These are phyloP conservation scores for Eleutherodactylus coqui DNA, from an alignment of 2,797 vertebrate species.

Conservation along the genomic window DNA sequence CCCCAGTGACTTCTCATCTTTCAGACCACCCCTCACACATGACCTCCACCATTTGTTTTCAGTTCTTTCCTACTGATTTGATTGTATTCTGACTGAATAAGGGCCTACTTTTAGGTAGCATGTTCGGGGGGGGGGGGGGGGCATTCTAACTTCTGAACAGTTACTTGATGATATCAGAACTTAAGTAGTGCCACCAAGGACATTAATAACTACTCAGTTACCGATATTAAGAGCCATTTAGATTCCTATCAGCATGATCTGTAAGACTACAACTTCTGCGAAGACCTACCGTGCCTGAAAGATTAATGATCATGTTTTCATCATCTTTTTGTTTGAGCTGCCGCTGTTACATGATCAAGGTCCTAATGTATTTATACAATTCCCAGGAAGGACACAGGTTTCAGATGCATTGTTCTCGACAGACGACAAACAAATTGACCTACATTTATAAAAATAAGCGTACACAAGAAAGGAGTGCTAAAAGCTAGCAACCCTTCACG, in stretches of 20 bases:
- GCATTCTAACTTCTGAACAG: background rate
- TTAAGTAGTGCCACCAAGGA: background rate
- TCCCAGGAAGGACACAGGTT: conserved; percentile 36
- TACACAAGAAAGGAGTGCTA: conserved; percentile 31
- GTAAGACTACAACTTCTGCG: background rate
- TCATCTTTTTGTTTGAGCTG: background rate
- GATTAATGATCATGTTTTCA: background rate
- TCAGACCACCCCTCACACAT: background rate
- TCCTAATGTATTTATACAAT: conserved; percentile 31
- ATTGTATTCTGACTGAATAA: background rate
- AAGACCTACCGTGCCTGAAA: background rate
- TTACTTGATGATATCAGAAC: background rate
- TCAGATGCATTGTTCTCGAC: conserved; percentile 26
- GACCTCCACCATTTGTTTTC: background rate
- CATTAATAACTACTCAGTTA: background rate
- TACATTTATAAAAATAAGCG: conserved; percentile 46
- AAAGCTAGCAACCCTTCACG: conserved; percentile 39
- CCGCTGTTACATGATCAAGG: background rate
- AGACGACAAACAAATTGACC: conserved; percentile 48
- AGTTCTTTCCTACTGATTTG: background rate
- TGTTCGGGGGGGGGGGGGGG: too few species aligned
- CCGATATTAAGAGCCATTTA: conserved; percentile 14
- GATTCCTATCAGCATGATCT: background rate
- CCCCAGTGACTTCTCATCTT: background rate
- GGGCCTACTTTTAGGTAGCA: background rate